Conservation (phyloP, 2,888 invertebrate species). For the Acleris literana region DNA sequence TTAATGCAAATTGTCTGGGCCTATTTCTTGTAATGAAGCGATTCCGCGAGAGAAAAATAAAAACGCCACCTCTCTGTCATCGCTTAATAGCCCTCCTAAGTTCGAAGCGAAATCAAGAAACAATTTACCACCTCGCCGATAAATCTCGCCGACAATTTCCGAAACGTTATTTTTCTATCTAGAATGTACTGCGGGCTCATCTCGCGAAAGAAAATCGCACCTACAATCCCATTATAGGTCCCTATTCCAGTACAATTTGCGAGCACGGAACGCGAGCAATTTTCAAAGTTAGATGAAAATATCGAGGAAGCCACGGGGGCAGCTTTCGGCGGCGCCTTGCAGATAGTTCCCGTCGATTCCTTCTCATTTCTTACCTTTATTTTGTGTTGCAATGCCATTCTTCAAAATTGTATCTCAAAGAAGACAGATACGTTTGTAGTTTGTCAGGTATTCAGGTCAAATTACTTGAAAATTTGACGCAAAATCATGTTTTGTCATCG, state of each 20-base stretch:
- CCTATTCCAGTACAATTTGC: constrained; percentile 80
- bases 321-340: constrained; percentile 45
- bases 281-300: constrained; percentile 83
- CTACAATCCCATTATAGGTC: constrained; percentile 81
- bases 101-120: constrained; percentile 63
- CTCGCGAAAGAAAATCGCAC: constrained; percentile 75
- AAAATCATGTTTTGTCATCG: too few relatives aligned
- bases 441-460: too few relatives aligned
- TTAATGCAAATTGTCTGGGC: too few relatives aligned
- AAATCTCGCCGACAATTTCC: constrained; percentile 78
- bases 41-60: constrained; percentile 26
- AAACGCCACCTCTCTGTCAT: constrained; percentile 35
- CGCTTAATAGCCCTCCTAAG: constrained; percentile 49
- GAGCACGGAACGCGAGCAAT: constrained; percentile 72
- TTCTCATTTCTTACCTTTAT: constrained; percentile 44
- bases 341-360: constrained; percentile 54
- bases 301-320: constrained; percentile 58
- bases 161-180: constrained; percentile 76
- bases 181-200: constrained; percentile 65
- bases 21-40: neutral
- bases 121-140: constrained; percentile 67
- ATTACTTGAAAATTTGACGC: too few relatives aligned
- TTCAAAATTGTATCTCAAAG: constrained; percentile 1
- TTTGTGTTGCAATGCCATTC: constrained; percentile 41
- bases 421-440: too few relatives aligned